Evolutionary conservation across 2,888 invertebrate species (phyloP), one percentile per base, ranked within the genome.

Genomic region (Nycteola revayana): DNA sequence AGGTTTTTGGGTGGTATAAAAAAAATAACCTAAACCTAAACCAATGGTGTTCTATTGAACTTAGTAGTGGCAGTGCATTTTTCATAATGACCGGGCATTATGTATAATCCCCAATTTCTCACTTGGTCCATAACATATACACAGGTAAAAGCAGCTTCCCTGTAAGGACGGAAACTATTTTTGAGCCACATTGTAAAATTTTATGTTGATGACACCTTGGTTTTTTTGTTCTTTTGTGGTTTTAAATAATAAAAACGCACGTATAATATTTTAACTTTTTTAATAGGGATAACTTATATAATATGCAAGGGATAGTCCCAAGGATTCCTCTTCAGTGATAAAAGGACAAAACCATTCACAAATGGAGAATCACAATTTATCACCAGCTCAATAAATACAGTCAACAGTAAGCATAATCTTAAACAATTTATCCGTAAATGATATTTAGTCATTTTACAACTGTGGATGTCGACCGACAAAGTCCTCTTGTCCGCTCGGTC

Each of bases 231-330:
- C n/a, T n/a, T 30, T 25, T 21, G 21, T n/a, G 21, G n/a, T 18
- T 18, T 18, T 18, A 18, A n/a, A 2, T 21, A 21, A 21, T n/a
- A n/a, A 58, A 68, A 70, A 70, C 43, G 28, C 64, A 36, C 55
- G 30, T 38, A 36, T 42, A 62, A 57, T 58, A 68, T 87, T 84
- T 86, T 82, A 87, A 85, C 80, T 84, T 85, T 84, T 86, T 87
- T 86, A 86, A 86, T 86, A 86, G 85, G 84, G 85, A 85, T 87
- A 87, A 87, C 87, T 87, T 87, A 87, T 86, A 86, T 87, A 86
- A 86, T 85, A 87, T 86, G 84, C 80, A 82, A 79, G 86, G 86
- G 86, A 79, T 82, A 83, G 72, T 81, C 83, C 86, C 86, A 74
- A 80, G 78, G 79, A 74, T 80, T 79, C 71, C 64, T 80, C 71